These are phyloP conservation scores for Oedothorax gibbosus DNA, from an alignment of 1,140 invertebrate genomes.

Conservation along the genomic window DNA sequence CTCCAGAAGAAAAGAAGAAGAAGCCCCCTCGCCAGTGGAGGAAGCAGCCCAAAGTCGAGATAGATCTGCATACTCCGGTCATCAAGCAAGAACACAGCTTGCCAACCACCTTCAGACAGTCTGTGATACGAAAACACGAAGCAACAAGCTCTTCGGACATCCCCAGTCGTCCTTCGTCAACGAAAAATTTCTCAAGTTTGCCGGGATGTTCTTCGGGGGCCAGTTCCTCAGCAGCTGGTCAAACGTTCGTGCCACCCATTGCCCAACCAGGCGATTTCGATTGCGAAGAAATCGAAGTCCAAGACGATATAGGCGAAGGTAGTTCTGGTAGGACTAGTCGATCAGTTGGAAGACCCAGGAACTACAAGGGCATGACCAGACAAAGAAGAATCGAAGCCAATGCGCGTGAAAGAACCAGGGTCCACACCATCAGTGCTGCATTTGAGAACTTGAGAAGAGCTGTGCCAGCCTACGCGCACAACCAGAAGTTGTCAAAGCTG, in stretches of 20 bases:
- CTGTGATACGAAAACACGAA: conserved; percentile 52
- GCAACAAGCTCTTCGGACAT: background rate
- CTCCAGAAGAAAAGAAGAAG: conserved; percentile 14
- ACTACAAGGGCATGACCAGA: conserved; percentile 95
- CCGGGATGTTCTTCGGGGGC: background rate
- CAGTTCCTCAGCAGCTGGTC: too few relatives aligned
- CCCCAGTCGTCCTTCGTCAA: background rate
- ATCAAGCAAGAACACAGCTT: conserved; percentile 18
- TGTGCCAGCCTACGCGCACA: conserved; percentile 90
- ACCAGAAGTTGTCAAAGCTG: conserved; percentile 91
- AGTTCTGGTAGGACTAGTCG: background rate
- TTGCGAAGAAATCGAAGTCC: background rate
- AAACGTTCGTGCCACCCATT: background rate
- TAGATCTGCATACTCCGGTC: background rate
- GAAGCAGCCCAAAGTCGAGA: conserved; percentile 28
- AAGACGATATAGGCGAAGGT: background rate
- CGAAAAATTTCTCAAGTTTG: background rate
- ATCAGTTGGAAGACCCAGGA: conserved; percentile 74
- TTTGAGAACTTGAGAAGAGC: conserved; percentile 88
- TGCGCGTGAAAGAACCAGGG: conserved; percentile 88
- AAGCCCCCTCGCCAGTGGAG: conserved; percentile 20
- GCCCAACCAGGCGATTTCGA: background rate
- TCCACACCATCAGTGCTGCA: conserved; percentile 94
- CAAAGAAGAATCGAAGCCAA: conserved; percentile 93
- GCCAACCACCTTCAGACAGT: conserved; percentile 38